Conservation (phyloP, 2,888 invertebrate species). For the Habroteleia sp. region DNA sequence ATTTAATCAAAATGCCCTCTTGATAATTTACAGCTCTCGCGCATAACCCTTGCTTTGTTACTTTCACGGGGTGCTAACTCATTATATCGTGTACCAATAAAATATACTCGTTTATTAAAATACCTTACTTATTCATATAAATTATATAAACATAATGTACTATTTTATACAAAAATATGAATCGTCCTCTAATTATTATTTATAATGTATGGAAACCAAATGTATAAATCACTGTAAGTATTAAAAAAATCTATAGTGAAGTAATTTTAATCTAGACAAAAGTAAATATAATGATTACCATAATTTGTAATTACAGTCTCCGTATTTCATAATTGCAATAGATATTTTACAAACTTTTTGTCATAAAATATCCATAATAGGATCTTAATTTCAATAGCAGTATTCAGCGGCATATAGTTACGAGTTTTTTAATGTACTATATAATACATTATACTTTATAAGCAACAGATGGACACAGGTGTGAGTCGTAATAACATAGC, state of each 20-base stretch:
- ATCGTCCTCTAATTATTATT: too few relatives aligned
- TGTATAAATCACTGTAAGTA: too few relatives aligned
- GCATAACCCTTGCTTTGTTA: conserved; percentile 73
- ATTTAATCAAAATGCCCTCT: conserved; percentile 81
- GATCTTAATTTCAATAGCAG: conserved; percentile 54
- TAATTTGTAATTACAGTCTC: conserved; percentile 15
- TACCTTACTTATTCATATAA: too few relatives aligned
- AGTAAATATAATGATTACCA: too few relatives aligned
- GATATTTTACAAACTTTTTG: too few relatives aligned
- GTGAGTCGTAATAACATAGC: conserved; percentile 80
- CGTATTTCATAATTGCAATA: too few relatives aligned
- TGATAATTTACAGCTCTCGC: conserved; percentile 78
- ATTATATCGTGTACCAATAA: conserved; percentile 13
- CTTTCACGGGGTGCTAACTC: conserved; percentile 24
- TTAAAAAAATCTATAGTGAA: too few relatives aligned
- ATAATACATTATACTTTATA: conserved; percentile 49
- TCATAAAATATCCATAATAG: conserved; percentile 53
- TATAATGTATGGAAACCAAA: too few relatives aligned
- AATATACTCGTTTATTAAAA: conserved; percentile 24
- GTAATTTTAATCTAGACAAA: too few relatives aligned
- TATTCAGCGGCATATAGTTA: conserved; percentile 52
- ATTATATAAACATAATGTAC: too few relatives aligned
- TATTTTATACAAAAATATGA: too few relatives aligned
- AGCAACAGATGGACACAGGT: conserved; percentile 74
- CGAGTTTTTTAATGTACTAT: conserved; percentile 51